Evolutionary conservation across 2,797 vertebrate species (phyloP).

Genomic region (Platyrinchus mystaceus): DNA sequence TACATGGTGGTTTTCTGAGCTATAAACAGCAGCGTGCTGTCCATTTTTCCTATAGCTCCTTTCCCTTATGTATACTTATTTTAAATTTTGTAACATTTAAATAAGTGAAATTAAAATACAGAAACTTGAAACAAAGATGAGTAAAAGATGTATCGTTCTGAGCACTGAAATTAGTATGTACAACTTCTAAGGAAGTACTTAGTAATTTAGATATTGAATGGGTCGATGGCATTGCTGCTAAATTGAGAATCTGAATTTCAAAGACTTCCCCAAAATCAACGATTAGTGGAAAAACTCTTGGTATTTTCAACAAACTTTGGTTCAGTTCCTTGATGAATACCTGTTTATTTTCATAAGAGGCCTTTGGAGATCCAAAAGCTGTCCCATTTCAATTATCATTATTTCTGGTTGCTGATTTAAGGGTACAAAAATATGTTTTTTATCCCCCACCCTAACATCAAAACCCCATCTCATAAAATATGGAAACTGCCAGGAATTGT

Average conservation of each 20-base stretch:
- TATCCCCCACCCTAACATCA: not conserved
- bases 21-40: not conserved
- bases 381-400: not conserved
- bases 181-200: not conserved
- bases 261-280: not conserved
- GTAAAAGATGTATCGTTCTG: not conserved
- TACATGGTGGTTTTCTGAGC: not conserved
- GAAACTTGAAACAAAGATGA: not conserved
- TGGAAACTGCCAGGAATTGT: slow-evolving; percentile 10
- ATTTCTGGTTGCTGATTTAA: slow-evolving; percentile 44
- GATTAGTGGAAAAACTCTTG: not conserved
- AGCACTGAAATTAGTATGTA: not conserved
- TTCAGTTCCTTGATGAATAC: not conserved
- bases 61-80: not conserved
- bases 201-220: not conserved
- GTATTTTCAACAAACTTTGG: not conserved
- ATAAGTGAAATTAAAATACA: not conserved
- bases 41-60: not conserved
- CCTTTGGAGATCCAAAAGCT: not conserved
- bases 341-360: not conserved
- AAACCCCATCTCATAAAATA: slow-evolving; percentile 5
- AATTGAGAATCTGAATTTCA: not conserved
- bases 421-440: not conserved
- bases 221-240: not conserved
- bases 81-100: not conserved